These are phyloP conservation scores for Crossocerus cetratus DNA, from an alignment of 2,888 invertebrate genomes.

Conservation along the genomic window DNA sequence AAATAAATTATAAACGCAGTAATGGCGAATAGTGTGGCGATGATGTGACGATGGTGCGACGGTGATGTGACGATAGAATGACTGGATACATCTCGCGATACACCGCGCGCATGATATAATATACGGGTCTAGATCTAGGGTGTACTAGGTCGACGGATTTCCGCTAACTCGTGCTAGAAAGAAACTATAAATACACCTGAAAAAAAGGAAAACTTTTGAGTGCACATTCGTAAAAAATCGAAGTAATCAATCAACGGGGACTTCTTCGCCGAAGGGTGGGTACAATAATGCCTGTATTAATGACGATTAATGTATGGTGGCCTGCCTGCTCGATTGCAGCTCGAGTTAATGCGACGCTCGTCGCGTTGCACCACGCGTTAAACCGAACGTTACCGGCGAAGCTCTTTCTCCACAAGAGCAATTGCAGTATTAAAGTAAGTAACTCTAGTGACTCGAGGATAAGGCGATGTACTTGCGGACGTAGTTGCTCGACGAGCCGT, in stretches of 20 bases:
- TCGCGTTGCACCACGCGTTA: no score
- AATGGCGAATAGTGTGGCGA: slow-evolving; percentile 34
- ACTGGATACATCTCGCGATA: slow-evolving; percentile 9
- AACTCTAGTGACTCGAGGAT: no score
- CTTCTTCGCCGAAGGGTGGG: no score
- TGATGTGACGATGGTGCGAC: slow-evolving; percentile 56
- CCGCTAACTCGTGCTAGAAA: slow-evolving; percentile 66
- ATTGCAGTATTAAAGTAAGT: no score
- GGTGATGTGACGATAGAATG: slow-evolving; percentile 10
- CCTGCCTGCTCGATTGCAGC: no score
- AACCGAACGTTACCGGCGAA: no score
- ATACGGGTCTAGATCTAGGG: slow-evolving; percentile 1
- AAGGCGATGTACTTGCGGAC: no score
- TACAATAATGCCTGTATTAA: no score
- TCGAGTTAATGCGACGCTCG: no score
- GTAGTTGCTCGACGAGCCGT: neutral
- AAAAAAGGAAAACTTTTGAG: slow-evolving; percentile 63
- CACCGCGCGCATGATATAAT: neutral
- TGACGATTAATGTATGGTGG: no score
- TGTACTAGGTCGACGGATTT: slow-evolving; percentile 19
- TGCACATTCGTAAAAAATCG: slow-evolving; percentile 21
- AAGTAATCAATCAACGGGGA: neutral
- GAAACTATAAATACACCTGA: slow-evolving; percentile 66
- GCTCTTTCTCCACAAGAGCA: no score
- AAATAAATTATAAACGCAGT: slow-evolving; percentile 71